Evolutionary conservation across 2,113 vertebrate genomes (phyloP).

Genomic region (Sinocyclocheilus anshuiensis): DNA sequence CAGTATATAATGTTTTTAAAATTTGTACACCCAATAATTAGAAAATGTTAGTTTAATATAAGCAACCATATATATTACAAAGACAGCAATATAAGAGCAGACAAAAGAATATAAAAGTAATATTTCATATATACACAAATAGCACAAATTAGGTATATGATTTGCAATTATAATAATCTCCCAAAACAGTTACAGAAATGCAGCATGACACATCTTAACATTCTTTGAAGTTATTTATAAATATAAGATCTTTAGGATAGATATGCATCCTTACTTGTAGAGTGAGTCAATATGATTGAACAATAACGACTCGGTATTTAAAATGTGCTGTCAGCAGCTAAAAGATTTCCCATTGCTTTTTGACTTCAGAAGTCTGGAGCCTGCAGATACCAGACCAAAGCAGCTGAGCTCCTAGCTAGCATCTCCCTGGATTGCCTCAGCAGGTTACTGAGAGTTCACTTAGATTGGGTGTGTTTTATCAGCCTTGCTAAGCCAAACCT

Average conservation of each 20-base stretch:
- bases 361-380: constrained; percentile 68
- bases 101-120: not conserved
- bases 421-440: constrained; percentile 68
- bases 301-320: constrained; percentile 23
- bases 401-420: constrained; percentile 64
- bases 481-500: constrained; percentile 63
- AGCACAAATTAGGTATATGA: not conserved
- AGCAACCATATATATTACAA: not conserved
- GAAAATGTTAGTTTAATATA: not conserved
- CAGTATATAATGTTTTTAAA: not conserved
- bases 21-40: not conserved
- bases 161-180: not conserved
- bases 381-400: constrained; percentile 74
- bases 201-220: not conserved
- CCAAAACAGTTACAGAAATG: not conserved
- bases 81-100: not conserved
- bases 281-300: not conserved
- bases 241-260: not conserved
- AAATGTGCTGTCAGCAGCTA: constrained; percentile 62
- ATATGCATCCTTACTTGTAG: not conserved
- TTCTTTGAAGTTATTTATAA: constrained; percentile 12
- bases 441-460: constrained; percentile 71
- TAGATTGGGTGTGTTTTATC: constrained; percentile 67
- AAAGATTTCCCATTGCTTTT: constrained; percentile 67
- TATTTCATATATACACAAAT: not conserved